Percentiles rank a stretch among this genome's conserved stretches.
phyloP scores from a whole-genome alignment of 2,888 invertebrate genomes.

The Uloborus plumipes region DNA sequence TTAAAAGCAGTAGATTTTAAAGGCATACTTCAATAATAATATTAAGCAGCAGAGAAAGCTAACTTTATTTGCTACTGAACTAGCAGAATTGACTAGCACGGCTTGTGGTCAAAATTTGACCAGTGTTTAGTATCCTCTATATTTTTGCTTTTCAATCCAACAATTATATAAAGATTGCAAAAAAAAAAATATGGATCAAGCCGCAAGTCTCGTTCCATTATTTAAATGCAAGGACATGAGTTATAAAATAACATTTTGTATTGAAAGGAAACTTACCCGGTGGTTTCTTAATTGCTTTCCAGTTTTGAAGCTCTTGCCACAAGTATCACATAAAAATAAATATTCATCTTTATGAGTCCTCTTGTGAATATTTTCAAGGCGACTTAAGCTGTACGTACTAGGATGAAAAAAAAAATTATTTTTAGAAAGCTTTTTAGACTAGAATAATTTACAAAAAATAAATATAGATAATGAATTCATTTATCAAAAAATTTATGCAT shows the following conservation, averaged over 20 bases:
- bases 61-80: no score
- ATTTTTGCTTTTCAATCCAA: no score
- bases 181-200: no score
- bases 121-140: no score
- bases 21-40: no score
- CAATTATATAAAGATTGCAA: no score
- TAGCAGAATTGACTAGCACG: no score
- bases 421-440: no score
- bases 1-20: no score
- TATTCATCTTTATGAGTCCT: slow-evolving; percentile 81
- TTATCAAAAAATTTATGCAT: background rate
- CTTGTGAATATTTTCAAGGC: slow-evolving; percentile 80
- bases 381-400: slow-evolving; percentile 76
- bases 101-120: no score
- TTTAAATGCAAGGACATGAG: background rate
- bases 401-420: slow-evolving; percentile 49
- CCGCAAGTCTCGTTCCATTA: no score
- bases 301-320: slow-evolving; percentile 85
- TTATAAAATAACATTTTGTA: background rate
- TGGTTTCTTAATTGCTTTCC: slow-evolving; percentile 85
- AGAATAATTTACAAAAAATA: background rate
- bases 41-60: no score
- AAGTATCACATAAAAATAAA: slow-evolving; percentile 76
- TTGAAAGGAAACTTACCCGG: slow-evolving; percentile 73
- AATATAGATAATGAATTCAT: background rate